A percentile compares a stretch with the other conserved stretches of the same genome.
phyloP scores from a whole-genome alignment of 2,888 invertebrate genomes.

The Calameuta idolon region DNA sequence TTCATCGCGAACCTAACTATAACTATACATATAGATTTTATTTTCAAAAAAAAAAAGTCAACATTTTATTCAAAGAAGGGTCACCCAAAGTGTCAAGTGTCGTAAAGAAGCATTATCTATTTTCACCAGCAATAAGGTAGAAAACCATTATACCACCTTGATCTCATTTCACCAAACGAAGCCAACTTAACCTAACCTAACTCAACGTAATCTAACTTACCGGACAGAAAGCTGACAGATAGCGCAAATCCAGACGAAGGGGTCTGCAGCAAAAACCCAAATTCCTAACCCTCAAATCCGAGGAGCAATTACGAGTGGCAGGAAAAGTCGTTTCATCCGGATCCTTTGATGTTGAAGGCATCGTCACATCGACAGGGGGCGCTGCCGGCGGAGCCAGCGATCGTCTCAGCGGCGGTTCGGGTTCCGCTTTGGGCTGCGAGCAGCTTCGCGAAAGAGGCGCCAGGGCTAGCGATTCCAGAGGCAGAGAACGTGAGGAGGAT shows the following conservation, averaged over 20 bases:
- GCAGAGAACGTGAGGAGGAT: conserved; percentile 53
- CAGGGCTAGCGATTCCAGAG: conserved; percentile 45
- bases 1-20: neutral
- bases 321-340: neutral
- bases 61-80: neutral
- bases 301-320: conserved; percentile 4
- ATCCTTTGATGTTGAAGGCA: conserved; percentile 35
- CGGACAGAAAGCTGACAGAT: neutral
- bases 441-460: conserved; percentile 44
- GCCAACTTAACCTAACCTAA: neutral
- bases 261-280: neutral
- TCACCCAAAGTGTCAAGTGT: neutral
- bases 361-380: conserved; percentile 42
- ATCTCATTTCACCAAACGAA: neutral
- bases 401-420: conserved; percentile 55
- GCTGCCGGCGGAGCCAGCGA: conserved; percentile 41
- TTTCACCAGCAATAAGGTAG: neutral
- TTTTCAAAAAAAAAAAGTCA: neutral
- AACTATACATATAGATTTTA: neutral
- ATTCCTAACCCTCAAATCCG: neutral
- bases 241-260: neutral
- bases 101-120: neutral
- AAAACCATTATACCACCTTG: neutral
- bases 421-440: conserved; percentile 48
- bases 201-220: neutral